A percentile compares a stretch with the other conserved stretches of the same genome.
phyloP scores from a whole-genome alignment of 2,113 vertebrate species.

The Hippopotamus amphibius region DNA sequence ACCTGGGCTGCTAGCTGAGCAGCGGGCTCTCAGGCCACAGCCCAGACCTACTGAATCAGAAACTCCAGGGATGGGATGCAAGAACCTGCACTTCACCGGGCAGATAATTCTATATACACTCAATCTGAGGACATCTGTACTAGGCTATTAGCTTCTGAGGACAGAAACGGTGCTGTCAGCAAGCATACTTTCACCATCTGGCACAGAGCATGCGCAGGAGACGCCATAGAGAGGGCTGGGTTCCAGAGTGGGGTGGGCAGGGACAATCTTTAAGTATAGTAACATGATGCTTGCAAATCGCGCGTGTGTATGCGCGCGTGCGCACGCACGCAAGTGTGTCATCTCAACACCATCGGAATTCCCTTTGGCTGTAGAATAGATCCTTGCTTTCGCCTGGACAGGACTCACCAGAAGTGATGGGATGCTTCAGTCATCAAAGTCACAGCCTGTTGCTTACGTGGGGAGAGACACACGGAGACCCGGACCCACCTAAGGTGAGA shows the following conservation, averaged over 20 bases:
- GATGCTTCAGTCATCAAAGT: background rate
- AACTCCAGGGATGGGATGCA: background rate
- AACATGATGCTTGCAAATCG: background rate
- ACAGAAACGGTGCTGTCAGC: background rate
- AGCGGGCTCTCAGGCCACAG: accelerated
- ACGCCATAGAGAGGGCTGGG: background rate
- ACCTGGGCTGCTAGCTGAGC: background rate
- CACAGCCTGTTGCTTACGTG: background rate
- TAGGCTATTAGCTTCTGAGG: background rate
- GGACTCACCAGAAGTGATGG: background rate
- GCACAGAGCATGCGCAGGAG: background rate
- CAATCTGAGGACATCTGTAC: background rate
- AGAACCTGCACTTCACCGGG: background rate
- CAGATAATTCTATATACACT: background rate
- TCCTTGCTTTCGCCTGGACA: background rate
- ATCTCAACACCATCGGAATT: background rate
- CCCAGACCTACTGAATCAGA: background rate
- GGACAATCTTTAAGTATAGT: no score
- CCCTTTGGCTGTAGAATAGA: background rate
- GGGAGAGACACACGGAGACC: background rate
- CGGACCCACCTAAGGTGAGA: background rate
- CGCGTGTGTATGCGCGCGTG: background rate
- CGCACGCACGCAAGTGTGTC: background rate
- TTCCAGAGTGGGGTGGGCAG: background rate
- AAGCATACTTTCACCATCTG: background rate